These are phyloP conservation scores for Motacilla tschutschensis DNA, from an alignment of 2,113 vertebrate genomes.

Conservation along the genomic window DNA sequence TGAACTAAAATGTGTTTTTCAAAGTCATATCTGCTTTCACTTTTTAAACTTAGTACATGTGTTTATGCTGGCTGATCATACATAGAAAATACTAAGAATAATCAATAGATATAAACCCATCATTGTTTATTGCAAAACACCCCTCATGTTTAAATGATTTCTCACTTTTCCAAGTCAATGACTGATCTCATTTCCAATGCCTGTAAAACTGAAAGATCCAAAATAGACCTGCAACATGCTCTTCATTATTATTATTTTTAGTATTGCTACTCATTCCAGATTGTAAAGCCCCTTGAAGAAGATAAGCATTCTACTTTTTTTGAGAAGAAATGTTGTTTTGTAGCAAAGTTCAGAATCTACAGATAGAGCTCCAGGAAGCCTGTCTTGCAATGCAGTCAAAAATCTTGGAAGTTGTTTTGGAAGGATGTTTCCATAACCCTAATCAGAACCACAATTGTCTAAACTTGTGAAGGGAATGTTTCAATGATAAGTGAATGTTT, in stretches of 20 bases:
- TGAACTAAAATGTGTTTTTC: neutral
- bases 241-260: neutral
- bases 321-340: neutral
- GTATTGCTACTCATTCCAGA: neutral
- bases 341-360: neutral
- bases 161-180: neutral
- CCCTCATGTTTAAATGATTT: neutral
- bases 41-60: neutral
- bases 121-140: neutral
- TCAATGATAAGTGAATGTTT: neutral
- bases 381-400: neutral
- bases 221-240: neutral
- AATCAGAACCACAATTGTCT: neutral
- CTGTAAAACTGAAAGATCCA: neutral
- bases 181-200: neutral
- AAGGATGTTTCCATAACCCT: neutral
- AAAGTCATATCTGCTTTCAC: neutral
- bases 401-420: neutral
- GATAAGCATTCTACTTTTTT: neutral
- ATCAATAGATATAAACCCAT: accelerated
- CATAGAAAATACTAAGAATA: neutral
- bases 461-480: neutral
- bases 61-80: neutral
- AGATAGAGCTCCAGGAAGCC: neutral
- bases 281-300: neutral